phyloP scores from a whole-genome alignment of 2,888 invertebrate species.

The Acanthosoma haemorrhoidale region DNA sequence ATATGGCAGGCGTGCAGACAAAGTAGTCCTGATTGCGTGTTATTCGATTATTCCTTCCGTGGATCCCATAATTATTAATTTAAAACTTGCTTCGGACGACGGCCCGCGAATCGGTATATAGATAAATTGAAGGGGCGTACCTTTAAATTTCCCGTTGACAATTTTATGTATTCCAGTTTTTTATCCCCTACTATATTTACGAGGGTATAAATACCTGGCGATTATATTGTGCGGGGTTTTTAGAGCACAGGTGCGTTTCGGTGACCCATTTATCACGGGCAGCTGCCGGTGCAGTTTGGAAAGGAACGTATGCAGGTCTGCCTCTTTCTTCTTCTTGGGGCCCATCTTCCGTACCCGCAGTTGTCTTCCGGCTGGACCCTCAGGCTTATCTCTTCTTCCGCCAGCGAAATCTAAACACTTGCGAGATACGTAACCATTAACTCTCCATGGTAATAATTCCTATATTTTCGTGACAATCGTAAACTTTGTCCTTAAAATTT shows the following conservation, averaged over 20 bases:
- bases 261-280: background rate
- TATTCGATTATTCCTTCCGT: background rate
- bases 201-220: background rate
- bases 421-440: too few relatives aligned
- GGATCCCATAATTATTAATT: constrained; percentile 10
- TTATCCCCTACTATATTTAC: background rate
- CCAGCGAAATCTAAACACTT: too few relatives aligned
- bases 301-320: too few relatives aligned
- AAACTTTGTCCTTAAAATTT: too few relatives aligned
- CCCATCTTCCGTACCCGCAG: too few relatives aligned
- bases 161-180: background rate
- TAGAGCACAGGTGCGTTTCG: background rate
- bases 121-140: background rate
- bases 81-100: too few relatives aligned
- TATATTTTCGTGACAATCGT: too few relatives aligned
- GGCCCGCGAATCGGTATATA: background rate
- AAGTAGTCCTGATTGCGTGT: background rate
- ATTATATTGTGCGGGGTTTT: background rate
- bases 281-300: too few relatives aligned
- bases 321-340: too few relatives aligned
- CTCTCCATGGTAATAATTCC: too few relatives aligned
- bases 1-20: background rate
- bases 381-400: too few relatives aligned
- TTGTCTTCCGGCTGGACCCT: too few relatives aligned
- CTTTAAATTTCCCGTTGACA: background rate